These are phyloP conservation scores for Diabrotica virgifera DNA, from an alignment of 1,140 invertebrate species.

Conservation along the genomic window DNA sequence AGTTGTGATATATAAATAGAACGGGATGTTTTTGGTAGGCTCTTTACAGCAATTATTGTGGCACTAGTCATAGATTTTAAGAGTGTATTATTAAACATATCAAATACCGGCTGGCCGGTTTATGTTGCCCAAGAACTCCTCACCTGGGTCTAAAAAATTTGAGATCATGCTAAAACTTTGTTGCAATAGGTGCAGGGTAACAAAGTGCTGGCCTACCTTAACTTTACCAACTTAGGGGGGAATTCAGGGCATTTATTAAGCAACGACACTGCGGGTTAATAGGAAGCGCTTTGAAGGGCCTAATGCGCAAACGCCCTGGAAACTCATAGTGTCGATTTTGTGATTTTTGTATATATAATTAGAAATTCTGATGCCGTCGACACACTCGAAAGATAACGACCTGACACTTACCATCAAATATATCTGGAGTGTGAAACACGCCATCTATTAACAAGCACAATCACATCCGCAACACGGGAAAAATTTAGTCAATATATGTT, in stretches of 20 bases:
- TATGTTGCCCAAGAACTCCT: neutral
- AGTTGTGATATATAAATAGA: too few species aligned
- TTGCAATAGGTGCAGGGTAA: slow-evolving; percentile 23
- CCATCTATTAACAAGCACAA: slow-evolving; percentile 36
- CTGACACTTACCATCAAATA: slow-evolving; percentile 41
- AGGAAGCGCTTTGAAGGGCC: slow-evolving; percentile 31
- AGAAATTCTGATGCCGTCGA: slow-evolving; percentile 23
- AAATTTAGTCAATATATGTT: slow-evolving; percentile 21
- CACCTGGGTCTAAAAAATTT: neutral
- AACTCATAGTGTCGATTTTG: slow-evolving; percentile 24
- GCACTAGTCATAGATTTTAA: slow-evolving; percentile 31
- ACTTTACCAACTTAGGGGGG: slow-evolving; percentile 1
- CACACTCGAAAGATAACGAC: slow-evolving; percentile 45
- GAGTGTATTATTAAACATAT: neutral
- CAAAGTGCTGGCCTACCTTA: slow-evolving; percentile 9
- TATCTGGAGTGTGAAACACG: slow-evolving; percentile 24
- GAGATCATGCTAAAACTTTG: slow-evolving; percentile 13
- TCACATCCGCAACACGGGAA: slow-evolving; percentile 32
- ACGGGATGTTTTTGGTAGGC: too few species aligned
- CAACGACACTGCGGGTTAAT: slow-evolving; percentile 12
- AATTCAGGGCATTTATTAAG: slow-evolving; percentile 4
- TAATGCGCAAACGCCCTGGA: slow-evolving; percentile 23
- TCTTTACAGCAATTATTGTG: slow-evolving; percentile 39
- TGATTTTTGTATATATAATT: slow-evolving; percentile 44
- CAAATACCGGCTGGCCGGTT: slow-evolving; percentile 15